Percentiles rank a stretch among this genome's conserved stretches.
These are phyloP conservation scores for Agelastica alni DNA, from an alignment of 2,888 invertebrate species.

Conservation along the genomic window DNA sequence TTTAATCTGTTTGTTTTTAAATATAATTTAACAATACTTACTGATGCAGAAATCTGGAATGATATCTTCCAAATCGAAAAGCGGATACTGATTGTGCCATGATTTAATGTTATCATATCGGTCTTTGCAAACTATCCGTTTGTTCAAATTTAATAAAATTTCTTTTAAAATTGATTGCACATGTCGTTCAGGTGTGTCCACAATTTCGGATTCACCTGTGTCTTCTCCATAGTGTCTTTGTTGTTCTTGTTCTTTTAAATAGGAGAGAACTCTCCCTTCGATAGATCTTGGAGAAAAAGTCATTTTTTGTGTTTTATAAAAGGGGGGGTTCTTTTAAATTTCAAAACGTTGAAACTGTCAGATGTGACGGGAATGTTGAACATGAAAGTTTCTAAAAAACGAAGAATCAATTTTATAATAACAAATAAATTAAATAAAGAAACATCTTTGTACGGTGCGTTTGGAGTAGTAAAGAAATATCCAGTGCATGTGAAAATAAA, in stretches of 20 bases:
- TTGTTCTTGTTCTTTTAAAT: constrained; percentile 1
- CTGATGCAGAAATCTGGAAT: constrained; percentile 48
- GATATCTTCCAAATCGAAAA: constrained; percentile 43
- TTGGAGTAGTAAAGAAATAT: too few relatives aligned
- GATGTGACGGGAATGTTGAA: too few relatives aligned
- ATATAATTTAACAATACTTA: too few relatives aligned
- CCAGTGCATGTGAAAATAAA: too few relatives aligned
- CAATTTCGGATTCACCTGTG: background rate
- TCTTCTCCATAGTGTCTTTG: background rate
- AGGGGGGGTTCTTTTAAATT: background rate
- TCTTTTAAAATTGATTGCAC: constrained; percentile 40
- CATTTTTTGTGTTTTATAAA: background rate
- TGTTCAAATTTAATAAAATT: constrained; percentile 43
- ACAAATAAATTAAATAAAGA: too few relatives aligned
- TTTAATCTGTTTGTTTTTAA: too few relatives aligned
- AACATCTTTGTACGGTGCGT: too few relatives aligned
- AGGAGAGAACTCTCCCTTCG: constrained; percentile 5
- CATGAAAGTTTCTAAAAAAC: too few relatives aligned
- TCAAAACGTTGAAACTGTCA: constrained; percentile 1
- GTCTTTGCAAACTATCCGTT: constrained; percentile 41
- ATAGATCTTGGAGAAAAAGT: background rate
- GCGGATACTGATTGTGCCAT: constrained; percentile 46
- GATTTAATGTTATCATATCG: constrained; percentile 40
- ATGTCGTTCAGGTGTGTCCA: background rate
- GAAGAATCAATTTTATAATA: too few relatives aligned